Base-by-base conservation (phyloP, 2,797 vertebrate species). In the Hapalemur alaotrensis region DNA sequence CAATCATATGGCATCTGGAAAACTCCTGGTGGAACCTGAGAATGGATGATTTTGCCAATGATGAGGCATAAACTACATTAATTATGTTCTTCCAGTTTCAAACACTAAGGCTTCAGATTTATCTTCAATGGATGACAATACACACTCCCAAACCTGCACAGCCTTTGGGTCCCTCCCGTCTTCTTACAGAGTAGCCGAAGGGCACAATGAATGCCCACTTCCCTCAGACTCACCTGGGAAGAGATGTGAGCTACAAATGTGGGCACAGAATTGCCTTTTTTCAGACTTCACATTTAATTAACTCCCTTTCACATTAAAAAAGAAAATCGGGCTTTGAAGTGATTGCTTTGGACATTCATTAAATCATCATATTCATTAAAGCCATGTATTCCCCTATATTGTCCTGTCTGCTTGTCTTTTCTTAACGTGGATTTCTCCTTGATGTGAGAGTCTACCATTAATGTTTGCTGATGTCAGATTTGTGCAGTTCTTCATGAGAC, bases 401-500 rank as follows among this genome's bases (percentile, higher is more conserved):
- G 22, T 54, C 75, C 59, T 10, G 7, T 20, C 2, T 54, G 28
- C 75, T 89, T 82, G 67, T 89, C 50, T 86, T 63, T 54, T 80
- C 91, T 80, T 63, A 82, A 52, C 46, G 52, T 50, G 30, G 15
- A 8, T 95, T 97, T 67, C 87, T 80, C 87, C 76, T 50, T 59
- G 87, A 95, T 95, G 14, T 96, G 57, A 95, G 70, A 48, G 69
- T 85, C 95, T 96, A 38, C 75, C 95, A 48, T 97, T 97, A 91
- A 97, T 61, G 93, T 81, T 82, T 98, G 70, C 73, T 76, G 7
- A 1, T 98, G 88, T 97, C 97, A 99, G 99, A 98, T 99, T 99
- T 98, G 99, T 99, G 91, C 99, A 99, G 99, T 99, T 99, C 98
- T 99, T 99, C 99, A 98, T 99, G 95, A 99, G 99, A 84, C 99